Base-by-base conservation (phyloP, 1,140 invertebrate genomes). In the Bombus vancouverensis region DNA sequence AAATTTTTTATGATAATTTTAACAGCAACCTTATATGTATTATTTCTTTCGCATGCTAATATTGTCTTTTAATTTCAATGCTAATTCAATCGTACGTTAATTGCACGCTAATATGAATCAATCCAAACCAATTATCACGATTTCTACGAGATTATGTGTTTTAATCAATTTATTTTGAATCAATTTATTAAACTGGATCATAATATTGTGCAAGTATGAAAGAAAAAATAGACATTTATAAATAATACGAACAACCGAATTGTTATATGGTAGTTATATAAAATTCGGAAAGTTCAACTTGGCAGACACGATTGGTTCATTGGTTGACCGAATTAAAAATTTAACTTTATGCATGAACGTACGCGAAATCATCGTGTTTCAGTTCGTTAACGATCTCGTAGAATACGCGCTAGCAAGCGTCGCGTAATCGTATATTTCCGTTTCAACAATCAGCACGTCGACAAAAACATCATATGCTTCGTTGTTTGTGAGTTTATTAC, bases 381-480 rank as follows among this genome's bases (percentile, higher is more conserved):
- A 44, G 62, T 68, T 79, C 32, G 62, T 79, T 68, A 79, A 79
- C 77, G 62, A 68, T 34, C n/a, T 37, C 34, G 9, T 8, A 59
- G 22, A 34, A 22, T 32, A 47, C 42, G 22, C 44, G n/a, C 32
- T 34, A 15, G n/a, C 77, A 22, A 4, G 22, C 62, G 25, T 12
- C 47, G 6, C 12, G 42, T 12, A 47, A 47, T 34, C 62, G 32
- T 28, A 34, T 68, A 34, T 66, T 44, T 68, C n/a, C 32, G 34
- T 68, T 68, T 15, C 5, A 65, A 68, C 62, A 79, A 79, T 66
- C 62, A 65, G 65, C 39, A 32, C 1, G 39, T 78, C 22, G 42
- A 34, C 73, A 32, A 72, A 42, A n/a, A 42, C 28, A 10, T 37
- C 32, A 28, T 34, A 25, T 39, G 59, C 39, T 66, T 32, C 37